Evolutionary conservation across 30 jellyfish, hydroid and myxozoan species (phyloP).

Genomic region (Aurelia aurita complex sp. Pacific): DNA sequence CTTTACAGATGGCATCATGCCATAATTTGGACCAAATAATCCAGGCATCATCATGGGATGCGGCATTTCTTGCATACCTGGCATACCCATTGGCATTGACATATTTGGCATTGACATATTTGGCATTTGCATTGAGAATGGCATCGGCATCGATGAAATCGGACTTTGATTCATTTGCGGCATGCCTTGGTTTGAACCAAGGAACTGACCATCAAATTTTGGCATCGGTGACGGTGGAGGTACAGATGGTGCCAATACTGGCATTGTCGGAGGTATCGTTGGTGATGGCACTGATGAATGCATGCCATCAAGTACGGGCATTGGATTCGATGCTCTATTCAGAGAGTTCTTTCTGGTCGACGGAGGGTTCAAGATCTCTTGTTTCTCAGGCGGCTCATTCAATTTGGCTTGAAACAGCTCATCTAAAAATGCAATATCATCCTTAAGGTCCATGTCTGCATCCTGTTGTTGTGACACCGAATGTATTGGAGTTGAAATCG

Average conservation of each 20-base stretch:
- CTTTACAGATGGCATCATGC: slow-evolving; percentile 50
- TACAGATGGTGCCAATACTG: slow-evolving; percentile 60
- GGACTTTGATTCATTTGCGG: slow-evolving; percentile 11
- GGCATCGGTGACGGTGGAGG: slow-evolving; percentile 65
- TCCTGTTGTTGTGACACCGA: slow-evolving; percentile 50
- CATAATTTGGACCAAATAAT: slow-evolving; percentile 40
- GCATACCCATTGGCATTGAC: slow-evolving; percentile 31
- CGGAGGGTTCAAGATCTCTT: slow-evolving; percentile 21
- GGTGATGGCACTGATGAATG: slow-evolving; percentile 68
- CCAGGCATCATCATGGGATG: slow-evolving; percentile 49
- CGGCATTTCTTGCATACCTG: slow-evolving; percentile 39
- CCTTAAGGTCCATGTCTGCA: slow-evolving; percentile 55
- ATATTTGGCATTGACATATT: slow-evolving; percentile 18
- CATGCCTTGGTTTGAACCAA: slow-evolving; percentile 35
- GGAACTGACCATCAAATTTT: slow-evolving; percentile 18
- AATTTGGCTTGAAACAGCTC: slow-evolving; percentile 51
- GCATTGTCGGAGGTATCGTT: slow-evolving; percentile 59
- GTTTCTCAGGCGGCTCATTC: slow-evolving; percentile 51
- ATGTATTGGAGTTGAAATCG: slow-evolving; percentile 46
- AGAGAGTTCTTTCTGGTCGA: slow-evolving; percentile 30
- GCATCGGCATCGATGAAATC: slow-evolving; percentile 47
- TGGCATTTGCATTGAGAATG: slow-evolving; percentile 51
- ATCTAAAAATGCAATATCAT: slow-evolving; percentile 59
- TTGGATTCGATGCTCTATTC: slow-evolving; percentile 56
- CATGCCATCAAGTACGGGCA: slow-evolving; percentile 69